These are phyloP conservation scores for Trachymyrmex septentrionalis DNA, from an alignment of 1,140 invertebrate genomes.

Conservation along the genomic window DNA sequence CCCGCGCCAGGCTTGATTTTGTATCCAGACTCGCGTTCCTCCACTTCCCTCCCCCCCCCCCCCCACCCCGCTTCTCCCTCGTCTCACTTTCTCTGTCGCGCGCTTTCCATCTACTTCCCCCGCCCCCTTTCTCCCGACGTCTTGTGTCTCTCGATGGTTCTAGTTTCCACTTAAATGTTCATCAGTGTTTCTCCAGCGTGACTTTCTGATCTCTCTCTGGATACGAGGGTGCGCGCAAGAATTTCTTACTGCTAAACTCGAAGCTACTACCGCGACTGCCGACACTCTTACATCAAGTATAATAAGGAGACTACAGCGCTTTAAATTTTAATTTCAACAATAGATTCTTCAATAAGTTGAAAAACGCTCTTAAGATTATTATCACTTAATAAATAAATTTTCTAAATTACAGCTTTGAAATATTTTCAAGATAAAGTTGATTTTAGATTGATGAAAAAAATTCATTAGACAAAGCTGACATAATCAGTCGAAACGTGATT, in stretches of 20 bases:
- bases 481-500: neutral
- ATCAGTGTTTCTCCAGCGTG: constrained; percentile 33
- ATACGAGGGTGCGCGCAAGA: constrained; percentile 33
- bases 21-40: constrained; percentile 73
- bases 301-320: neutral
- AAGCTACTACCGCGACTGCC: neutral
- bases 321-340: constrained; percentile 4
- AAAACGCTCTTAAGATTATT: neutral
- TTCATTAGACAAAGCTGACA: neutral
- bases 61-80: neutral
- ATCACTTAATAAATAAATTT: neutral
- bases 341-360: neutral
- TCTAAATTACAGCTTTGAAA: neutral
- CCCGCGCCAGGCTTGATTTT: constrained; percentile 80
- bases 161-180: constrained; percentile 53
- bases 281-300: neutral
- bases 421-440: neutral
- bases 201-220: constrained; percentile 58
- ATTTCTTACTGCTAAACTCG: constrained; percentile 42
- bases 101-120: constrained; percentile 2
- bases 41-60: no score
- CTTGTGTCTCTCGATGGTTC: constrained; percentile 18
- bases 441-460: neutral
- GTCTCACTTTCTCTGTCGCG: constrained; percentile 3
- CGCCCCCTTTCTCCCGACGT: neutral